Evolutionary conservation across 2,113 vertebrate species (phyloP), one percentile per base, ranked within the genome.

Genomic region (Onychostoma macrolepis): DNA sequence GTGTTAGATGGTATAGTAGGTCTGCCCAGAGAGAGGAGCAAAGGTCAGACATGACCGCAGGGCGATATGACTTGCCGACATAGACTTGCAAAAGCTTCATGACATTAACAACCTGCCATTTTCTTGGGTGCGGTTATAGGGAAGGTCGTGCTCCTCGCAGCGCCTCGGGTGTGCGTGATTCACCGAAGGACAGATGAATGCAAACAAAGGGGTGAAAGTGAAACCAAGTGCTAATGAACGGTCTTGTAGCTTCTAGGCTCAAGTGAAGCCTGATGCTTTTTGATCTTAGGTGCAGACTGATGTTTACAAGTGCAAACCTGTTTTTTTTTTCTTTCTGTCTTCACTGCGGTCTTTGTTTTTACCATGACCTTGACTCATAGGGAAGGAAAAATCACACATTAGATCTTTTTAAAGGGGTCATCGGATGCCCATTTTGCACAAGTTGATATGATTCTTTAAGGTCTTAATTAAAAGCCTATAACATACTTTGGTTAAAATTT

Each of bases 151-250:
- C 26, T 78, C 69, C 26, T 28, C 30, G n/a, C 79, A 11, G 17
- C 8, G 72, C 87, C 85, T 43, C 65, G 28, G 84, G 84, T 69
- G 71, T 17, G 28, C 2, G 56, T 88, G 87, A 86, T 81, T 85
- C 77, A 81, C 84, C 5, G 21, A 45, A 56, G 81, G 71, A 77
- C 78, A 45, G 63, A 71, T 17, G 56, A 85, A 85, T 67, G 80
- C n/a, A 88, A 85, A 88, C 48, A 69, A 69, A 85, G 80, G 36
- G n/a, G 83, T 28, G 61, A 88, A 74, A 67, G 76, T 67, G 69
- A 85, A 30, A 41, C 53, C 4, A 3, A 36, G 71, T 28, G 71
- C 33, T 67, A 56, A 85, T 50, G 69, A 48, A 71, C 4, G 4
- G 12, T 36, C 17, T 50, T 19, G 21, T 6, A 38, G 33, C 5